phyloP scores from a whole-genome alignment of 2,113 vertebrate species.

The Cairina moschata region DNA sequence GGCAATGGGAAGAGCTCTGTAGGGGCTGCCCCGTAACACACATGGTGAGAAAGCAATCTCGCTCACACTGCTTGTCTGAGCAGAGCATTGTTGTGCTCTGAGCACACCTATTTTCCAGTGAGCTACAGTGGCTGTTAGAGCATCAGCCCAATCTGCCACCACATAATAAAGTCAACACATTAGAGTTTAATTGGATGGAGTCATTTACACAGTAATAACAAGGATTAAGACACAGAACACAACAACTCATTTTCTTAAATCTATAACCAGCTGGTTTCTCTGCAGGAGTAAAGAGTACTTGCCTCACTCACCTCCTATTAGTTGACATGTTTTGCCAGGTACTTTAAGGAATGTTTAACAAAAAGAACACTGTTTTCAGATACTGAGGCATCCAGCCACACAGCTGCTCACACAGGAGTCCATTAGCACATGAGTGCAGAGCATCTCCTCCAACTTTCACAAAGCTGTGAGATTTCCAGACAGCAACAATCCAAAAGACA shows the following conservation, averaged over 20 bases:
- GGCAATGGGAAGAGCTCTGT: neutral
- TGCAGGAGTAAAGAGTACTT: slow-evolving; percentile 6
- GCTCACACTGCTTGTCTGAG: neutral
- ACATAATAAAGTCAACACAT: slow-evolving; percentile 63
- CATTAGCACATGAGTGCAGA: neutral
- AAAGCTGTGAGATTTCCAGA: neutral
- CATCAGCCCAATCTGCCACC: slow-evolving; percentile 37
- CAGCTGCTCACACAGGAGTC: neutral
- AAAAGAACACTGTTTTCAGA: neutral
- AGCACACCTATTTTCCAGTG: slow-evolving; percentile 49
- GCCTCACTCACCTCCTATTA: neutral
- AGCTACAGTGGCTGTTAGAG: slow-evolving; percentile 44
- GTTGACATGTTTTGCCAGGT: neutral
- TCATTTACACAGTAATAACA: slow-evolving; percentile 62
- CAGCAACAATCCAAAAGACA: neutral
- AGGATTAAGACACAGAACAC: slow-evolving; percentile 44
- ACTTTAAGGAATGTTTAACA: slow-evolving; percentile 11
- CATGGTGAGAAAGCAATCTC: slow-evolving; percentile 14
- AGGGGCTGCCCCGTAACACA: neutral
- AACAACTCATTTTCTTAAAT: slow-evolving; percentile 39
- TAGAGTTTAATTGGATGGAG: slow-evolving; percentile 68
- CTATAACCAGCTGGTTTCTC: slow-evolving; percentile 50
- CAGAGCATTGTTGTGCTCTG: slow-evolving; percentile 3
- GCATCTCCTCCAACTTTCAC: neutral
- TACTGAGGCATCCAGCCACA: neutral